These are phyloP conservation scores for Piezodorus guildinii DNA, from an alignment of 1,140 invertebrate genomes.

Conservation along the genomic window DNA sequence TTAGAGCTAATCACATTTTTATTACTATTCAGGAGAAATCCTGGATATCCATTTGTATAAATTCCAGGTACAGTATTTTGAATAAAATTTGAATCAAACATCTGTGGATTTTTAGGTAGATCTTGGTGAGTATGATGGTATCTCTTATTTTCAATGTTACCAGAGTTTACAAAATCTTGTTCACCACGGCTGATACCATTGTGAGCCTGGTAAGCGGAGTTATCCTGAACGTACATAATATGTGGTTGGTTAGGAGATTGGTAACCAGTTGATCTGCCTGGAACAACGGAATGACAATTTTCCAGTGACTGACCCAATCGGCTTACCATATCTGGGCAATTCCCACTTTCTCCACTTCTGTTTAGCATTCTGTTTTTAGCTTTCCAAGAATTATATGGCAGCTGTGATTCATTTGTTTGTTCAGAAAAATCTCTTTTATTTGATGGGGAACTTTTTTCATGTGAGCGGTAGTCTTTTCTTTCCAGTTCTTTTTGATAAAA, in stretches of 20 bases:
- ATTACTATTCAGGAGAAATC: too few species aligned
- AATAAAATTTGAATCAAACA: too few species aligned
- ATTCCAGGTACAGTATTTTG: too few species aligned
- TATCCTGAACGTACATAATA: background rate
- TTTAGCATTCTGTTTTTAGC: background rate
- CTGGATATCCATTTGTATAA: too few species aligned
- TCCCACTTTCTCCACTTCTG: background rate
- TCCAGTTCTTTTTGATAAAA: constrained; percentile 4
- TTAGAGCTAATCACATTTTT: too few species aligned
- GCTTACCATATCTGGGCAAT: background rate
- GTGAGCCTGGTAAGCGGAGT: background rate
- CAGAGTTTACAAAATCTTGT: background rate
- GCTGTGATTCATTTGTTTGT: background rate
- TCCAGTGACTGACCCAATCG: background rate
- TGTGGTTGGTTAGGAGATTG: too few species aligned
- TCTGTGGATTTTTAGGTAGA: too few species aligned
- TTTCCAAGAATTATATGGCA: constrained; percentile 12
- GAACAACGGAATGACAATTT: background rate
- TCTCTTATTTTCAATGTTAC: background rate
- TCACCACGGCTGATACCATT: background rate
- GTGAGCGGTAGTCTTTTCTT: background rate
- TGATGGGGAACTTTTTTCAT: background rate
- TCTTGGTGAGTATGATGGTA: background rate
- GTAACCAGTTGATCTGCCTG: too few species aligned
- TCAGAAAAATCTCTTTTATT: background rate